Evolutionary conservation across 2,888 invertebrate genomes (phyloP).

Genomic region (Agrotis puta): DNA sequence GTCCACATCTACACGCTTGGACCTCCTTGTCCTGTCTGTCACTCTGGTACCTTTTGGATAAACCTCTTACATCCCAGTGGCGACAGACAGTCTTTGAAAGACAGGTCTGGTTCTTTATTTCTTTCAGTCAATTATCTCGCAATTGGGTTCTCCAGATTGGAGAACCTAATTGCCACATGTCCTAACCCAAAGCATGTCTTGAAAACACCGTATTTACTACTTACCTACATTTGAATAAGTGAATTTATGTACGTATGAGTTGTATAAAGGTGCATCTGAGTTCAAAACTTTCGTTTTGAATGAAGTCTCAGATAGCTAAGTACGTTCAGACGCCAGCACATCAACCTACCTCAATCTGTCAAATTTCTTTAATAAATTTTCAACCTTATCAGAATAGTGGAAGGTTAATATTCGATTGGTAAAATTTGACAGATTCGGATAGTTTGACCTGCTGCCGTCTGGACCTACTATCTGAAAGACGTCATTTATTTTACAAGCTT

Average conservation of each 20-base stretch:
- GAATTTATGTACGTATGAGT: neutral
- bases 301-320: neutral
- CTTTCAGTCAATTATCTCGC: neutral
- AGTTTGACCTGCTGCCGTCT: too few species aligned
- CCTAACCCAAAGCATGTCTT: neutral
- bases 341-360: too few species aligned
- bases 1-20: conserved; percentile 1
- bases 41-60: conserved; percentile 6
- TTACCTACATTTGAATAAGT: neutral
- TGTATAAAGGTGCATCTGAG: neutral
- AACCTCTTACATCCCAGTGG: neutral
- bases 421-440: too few species aligned
- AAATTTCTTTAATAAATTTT: too few species aligned
- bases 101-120: neutral
- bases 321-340: too few species aligned
- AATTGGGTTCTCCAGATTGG: too few species aligned
- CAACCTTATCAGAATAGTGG: too few species aligned
- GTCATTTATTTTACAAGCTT: neutral
- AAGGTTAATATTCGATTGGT: too few species aligned
- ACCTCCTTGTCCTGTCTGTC: conserved; percentile 22
- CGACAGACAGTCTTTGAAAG: conserved; percentile 1
- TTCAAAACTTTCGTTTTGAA: neutral
- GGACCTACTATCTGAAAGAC: neutral
- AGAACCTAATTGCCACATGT: too few species aligned
- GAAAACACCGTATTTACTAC: neutral